Evolutionary conservation across 2,797 vertebrate genomes (phyloP), one percentile per base, ranked within the genome.

Genomic region (Oreonectes daqikongensis): DNA sequence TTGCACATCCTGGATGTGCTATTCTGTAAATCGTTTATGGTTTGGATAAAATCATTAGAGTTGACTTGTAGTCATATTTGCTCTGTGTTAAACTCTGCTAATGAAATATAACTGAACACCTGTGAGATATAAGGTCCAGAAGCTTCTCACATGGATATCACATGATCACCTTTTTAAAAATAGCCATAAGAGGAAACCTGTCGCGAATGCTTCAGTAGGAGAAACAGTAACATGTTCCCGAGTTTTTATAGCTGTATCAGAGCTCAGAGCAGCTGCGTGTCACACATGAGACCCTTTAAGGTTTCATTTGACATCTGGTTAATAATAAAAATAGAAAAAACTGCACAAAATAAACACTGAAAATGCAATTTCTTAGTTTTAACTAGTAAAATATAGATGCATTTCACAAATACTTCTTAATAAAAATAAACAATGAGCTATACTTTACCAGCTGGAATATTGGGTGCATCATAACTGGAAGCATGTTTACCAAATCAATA

Each of bases 211-310:
- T n/a, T 18, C 28, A 72, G 44, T n/a, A 66, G 8, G 42, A 61
- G 17, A 22, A 44, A 63, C 48, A 48, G 48, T 48, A 65, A 20
- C 42, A 22, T 32, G 38, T 79, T 65, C 57, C 44, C 59, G 18
- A 26, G 42, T 67, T 79, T 79, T 78, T 75, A 82, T 78, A 30
- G 35, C 67, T 55, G 68, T 63, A 77, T 77, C 46, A 8, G 1
- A 77, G 52, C 26, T 67, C 1, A 42, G 6, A 63, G 32, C 57
- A 53, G n/a, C 46, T 77, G 24, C 24, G 44, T 63, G 46, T 70
- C 67, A 20, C 59, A 64, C 2, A 14, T 42, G 42, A 64, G 32
- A 53, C 8, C 10, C 61, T 55, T n/a, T 42, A 48, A 24, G 61
- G 22, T 59, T 18, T 63, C 44, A 70, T 53, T 64, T 61, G 11